Conservation (phyloP, 1,140 invertebrate species). For the Plectrocnemia conspersa region DNA sequence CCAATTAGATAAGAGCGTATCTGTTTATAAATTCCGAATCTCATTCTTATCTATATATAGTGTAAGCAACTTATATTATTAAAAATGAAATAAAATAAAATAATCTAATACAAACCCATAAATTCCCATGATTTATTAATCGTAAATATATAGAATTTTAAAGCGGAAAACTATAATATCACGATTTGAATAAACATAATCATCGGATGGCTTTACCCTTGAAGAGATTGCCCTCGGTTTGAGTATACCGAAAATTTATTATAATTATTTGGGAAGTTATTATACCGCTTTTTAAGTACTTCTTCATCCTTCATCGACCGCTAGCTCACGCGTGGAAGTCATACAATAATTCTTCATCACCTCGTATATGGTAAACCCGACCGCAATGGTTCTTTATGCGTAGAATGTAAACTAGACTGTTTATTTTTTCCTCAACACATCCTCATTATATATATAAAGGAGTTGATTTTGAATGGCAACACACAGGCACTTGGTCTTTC, state of each 20-base stretch:
- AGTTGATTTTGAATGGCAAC: background rate
- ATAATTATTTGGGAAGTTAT: too few species aligned
- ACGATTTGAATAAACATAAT: background rate
- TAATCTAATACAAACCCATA: too few species aligned
- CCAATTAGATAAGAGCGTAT: too few species aligned
- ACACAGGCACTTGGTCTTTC: conserved; percentile 11
- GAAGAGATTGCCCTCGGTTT: background rate
- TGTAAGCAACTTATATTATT: too few species aligned
- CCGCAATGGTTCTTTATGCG: conserved; percentile 10
- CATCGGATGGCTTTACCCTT: background rate
- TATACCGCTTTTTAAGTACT: background rate
- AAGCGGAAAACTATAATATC: background rate
- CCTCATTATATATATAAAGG: conserved; percentile 7
- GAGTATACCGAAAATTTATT: background rate
- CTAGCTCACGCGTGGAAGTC: conserved; percentile 7
- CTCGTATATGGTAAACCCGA: conserved; percentile 14
- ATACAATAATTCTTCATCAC: background rate
- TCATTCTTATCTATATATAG: too few species aligned
- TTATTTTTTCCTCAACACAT: conserved; percentile 10
- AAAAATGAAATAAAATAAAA: too few species aligned
- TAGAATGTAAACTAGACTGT: conserved; percentile 19
- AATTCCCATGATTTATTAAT: too few species aligned
- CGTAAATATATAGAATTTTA: background rate
- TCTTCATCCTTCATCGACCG: background rate
- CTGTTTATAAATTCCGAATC: too few species aligned